Percentiles rank a stretch among this genome's conserved stretches.
Evolutionary conservation across 1,140 invertebrate species (phyloP).

Genomic region (Drosophila sturtevanti): DNA sequence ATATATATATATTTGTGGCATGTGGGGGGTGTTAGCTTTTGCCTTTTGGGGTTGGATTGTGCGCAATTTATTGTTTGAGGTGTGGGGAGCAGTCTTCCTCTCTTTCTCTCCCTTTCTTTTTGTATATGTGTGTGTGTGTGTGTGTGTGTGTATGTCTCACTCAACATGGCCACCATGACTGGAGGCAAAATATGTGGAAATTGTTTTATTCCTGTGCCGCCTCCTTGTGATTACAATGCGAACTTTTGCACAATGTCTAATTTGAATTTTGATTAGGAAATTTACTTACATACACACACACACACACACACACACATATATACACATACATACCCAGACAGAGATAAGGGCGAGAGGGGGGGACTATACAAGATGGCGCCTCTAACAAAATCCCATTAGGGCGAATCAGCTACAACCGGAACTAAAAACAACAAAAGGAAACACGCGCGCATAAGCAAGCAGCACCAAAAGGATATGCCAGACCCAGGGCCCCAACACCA

Average conservation of each 20-base stretch:
- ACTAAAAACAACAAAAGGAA: constrained; percentile 73
- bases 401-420: constrained; percentile 77
- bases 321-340: not conserved
- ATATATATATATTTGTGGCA: not conserved
- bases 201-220: constrained; percentile 65
- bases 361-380: constrained; percentile 65
- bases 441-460: constrained; percentile 77
- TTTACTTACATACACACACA: constrained; percentile 70
- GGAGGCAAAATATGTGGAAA: constrained; percentile 70
- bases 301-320: not conserved
- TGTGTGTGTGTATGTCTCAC: not conserved
- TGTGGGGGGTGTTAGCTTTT: constrained; percentile 21
- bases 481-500: not conserved
- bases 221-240: constrained; percentile 78
- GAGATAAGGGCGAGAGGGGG: not conserved
- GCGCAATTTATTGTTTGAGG: constrained; percentile 73
- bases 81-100: not conserved
- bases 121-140: constrained; percentile 22
- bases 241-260: constrained; percentile 81
- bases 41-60: constrained; percentile 74
- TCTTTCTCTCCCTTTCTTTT: not conserved
- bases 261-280: constrained; percentile 82
- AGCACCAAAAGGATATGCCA: constrained; percentile 54
- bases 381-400: constrained; percentile 70
- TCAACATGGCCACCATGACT: constrained; percentile 63